Evolutionary conservation across 1,140 invertebrate species (phyloP).

Genomic region (Drosophila willistoni): DNA sequence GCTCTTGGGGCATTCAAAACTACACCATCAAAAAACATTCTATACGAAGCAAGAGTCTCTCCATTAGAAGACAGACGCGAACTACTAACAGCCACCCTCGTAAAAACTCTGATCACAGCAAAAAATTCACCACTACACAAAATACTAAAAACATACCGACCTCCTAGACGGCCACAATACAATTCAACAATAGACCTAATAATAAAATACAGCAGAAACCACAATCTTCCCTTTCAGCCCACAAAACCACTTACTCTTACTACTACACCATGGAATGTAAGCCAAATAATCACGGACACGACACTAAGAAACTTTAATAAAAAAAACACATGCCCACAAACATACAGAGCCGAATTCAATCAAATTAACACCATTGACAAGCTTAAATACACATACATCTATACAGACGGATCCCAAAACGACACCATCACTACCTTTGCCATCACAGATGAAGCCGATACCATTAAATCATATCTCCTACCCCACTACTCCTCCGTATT

Average conservation of each 20-base stretch:
- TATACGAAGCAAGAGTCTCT: constrained; percentile 1
- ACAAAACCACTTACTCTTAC: background rate
- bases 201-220: no score
- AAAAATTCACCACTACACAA: no score
- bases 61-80: background rate
- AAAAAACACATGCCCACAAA: background rate
- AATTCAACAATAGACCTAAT: no score
- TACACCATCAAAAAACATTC: no score
- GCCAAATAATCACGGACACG: background rate
- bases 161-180: no score
- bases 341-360: background rate
- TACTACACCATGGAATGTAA: background rate
- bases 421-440: background rate
- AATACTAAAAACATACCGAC: no score
- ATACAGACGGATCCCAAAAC: background rate
- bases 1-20: no score
- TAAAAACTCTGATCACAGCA: no score
- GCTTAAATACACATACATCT: constrained; percentile 13
- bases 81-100: no score
- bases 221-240: background rate
- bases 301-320: background rate
- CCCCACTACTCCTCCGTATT: background rate
- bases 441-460: no score
- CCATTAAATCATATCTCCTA: no score
- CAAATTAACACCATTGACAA: background rate